Evolutionary conservation across 2,113 vertebrate species (phyloP).

Genomic region (Ciconia stormi): DNA sequence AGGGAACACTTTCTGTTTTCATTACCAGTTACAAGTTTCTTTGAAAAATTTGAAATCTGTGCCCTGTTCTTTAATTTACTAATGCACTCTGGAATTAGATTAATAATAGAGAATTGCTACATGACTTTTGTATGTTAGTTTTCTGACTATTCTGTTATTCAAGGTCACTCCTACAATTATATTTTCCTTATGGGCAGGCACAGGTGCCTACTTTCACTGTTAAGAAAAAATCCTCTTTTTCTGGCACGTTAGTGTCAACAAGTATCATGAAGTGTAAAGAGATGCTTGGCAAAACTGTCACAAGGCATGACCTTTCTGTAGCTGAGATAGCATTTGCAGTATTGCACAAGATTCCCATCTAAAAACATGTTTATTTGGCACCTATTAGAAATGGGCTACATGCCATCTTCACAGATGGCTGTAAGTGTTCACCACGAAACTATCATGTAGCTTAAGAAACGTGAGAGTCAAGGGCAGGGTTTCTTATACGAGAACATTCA

Average conservation of each 20-base stretch:
- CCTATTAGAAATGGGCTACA: neutral
- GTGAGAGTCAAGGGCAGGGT: neutral
- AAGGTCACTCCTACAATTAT: neutral
- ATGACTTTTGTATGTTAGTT: neutral
- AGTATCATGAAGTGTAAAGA: neutral
- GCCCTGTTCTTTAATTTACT: neutral
- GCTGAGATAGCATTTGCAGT: neutral
- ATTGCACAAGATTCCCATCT: neutral
- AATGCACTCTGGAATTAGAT: neutral
- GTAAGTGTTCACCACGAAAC: neutral
- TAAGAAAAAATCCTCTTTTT: neutral
- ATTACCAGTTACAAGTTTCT: neutral
- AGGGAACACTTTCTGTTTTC: neutral
- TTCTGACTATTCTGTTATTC: neutral
- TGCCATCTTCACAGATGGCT: slow-evolving; percentile 17
- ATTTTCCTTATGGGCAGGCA: neutral
- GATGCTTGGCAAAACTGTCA: neutral
- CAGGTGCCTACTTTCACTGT: neutral
- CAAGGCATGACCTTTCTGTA: neutral
- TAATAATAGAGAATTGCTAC: neutral
- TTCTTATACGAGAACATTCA: neutral
- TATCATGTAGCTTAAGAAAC: neutral
- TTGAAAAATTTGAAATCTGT: neutral
- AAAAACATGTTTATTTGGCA: slow-evolving; percentile 15
- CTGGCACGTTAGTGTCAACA: neutral